Evolutionary conservation across 2,797 vertebrate genomes (phyloP).

Genomic region (Neopelma chrysocephalum): DNA sequence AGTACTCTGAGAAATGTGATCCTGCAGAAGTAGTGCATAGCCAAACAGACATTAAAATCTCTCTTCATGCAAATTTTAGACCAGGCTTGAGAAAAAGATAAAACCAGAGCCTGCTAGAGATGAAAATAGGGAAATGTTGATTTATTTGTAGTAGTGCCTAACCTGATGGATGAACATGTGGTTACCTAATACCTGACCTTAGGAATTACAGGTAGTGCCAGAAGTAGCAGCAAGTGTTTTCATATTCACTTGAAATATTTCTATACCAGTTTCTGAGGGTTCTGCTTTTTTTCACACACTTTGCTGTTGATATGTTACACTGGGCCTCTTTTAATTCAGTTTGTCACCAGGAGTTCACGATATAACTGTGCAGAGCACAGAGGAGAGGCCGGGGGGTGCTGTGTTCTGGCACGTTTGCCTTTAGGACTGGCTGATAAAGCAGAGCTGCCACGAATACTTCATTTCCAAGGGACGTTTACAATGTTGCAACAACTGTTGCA

Average conservation of each 20-base stretch:
- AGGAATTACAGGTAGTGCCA: neutral
- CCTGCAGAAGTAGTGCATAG: neutral
- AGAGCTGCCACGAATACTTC: neutral
- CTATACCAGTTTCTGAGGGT: neutral
- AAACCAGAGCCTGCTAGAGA: slow-evolving; percentile 21
- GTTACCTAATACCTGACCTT: neutral
- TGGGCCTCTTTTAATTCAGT: neutral
- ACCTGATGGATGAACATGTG: neutral
- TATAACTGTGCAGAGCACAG: neutral
- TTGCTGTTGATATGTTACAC: neutral
- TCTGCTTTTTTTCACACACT: neutral
- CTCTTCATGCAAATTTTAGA: slow-evolving; percentile 41
- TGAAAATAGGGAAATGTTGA: neutral
- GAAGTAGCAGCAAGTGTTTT: neutral
- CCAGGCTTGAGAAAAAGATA: slow-evolving; percentile 9
- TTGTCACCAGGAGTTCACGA: neutral
- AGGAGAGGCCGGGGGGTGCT: neutral
- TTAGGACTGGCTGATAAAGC: neutral
- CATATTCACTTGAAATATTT: neutral
- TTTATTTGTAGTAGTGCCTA: neutral
- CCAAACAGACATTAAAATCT: neutral
- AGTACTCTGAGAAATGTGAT: slow-evolving; percentile 13
- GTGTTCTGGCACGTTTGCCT: neutral
- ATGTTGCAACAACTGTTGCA: neutral
- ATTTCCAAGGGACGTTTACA: neutral